Percentiles rank a stretch among this genome's conserved stretches.
Conservation (phyloP, 2,888 invertebrate genomes). For the Catocala nupta region DNA sequence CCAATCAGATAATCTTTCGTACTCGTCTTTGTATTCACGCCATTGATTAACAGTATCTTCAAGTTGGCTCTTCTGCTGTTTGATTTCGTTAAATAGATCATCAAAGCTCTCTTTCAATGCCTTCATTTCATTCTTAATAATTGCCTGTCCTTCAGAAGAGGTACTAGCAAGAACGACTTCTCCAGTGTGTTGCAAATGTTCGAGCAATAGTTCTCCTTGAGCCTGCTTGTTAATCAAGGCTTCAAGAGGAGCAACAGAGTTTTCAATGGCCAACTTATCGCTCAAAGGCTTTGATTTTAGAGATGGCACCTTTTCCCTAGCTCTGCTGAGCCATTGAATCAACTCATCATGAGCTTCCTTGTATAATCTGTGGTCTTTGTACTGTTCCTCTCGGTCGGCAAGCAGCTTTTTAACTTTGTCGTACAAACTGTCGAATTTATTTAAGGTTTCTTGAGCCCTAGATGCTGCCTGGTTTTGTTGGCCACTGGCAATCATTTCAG, state of each 20-base stretch:
- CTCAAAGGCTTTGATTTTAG: conserved; percentile 94
- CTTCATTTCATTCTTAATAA: conserved; percentile 94
- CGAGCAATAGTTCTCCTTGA: conserved; percentile 95
- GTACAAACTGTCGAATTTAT: conserved; percentile 93
- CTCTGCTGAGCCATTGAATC: conserved; percentile 94
- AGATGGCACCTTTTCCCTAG: conserved; percentile 96
- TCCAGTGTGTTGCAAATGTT: conserved; percentile 95
- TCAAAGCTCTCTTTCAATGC: conserved; percentile 95
- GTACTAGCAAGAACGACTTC: conserved; percentile 95
- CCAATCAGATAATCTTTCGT: conserved; percentile 96
- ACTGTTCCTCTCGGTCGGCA: conserved; percentile 94
- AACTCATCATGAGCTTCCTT: conserved; percentile 97
- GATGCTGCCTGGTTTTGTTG: conserved; percentile 94
- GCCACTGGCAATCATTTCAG: conserved; percentile 94
- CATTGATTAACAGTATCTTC: conserved; percentile 94
- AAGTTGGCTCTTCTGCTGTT: conserved; percentile 93
- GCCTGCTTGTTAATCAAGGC: conserved; percentile 95
- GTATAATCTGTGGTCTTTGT: conserved; percentile 95
- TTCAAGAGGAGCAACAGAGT: conserved; percentile 95
- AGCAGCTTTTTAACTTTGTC: conserved; percentile 92
- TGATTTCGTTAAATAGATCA: conserved; percentile 94
- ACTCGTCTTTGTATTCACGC: conserved; percentile 97
- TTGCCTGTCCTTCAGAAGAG: conserved; percentile 92
- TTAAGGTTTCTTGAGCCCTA: conserved; percentile 94
- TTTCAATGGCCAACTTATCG: conserved; percentile 95